These are phyloP conservation scores for Gymnosoma rotundatum DNA, from an alignment of 2,888 invertebrate species.

Conservation along the genomic window DNA sequence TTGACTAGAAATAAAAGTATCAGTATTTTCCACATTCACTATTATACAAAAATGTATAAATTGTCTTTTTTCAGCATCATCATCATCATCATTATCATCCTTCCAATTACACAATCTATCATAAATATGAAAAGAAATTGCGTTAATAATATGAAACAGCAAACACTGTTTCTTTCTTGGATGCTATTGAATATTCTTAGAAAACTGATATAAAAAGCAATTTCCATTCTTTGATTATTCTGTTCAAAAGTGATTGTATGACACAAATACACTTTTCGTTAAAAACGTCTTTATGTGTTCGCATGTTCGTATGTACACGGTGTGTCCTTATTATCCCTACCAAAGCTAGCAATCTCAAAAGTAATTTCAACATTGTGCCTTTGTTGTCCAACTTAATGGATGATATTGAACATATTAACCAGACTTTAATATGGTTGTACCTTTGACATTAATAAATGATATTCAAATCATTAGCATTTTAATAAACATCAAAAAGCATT, in stretches of 20 bases:
- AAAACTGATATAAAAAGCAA: constrained; percentile 54
- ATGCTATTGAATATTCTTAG: constrained; percentile 35
- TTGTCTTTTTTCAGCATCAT: background rate
- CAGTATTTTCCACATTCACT: too few relatives aligned
- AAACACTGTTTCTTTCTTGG: background rate
- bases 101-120: background rate
- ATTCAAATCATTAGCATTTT: too few relatives aligned
- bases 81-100: background rate
- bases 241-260: constrained; percentile 43
- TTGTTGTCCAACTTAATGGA: too few relatives aligned
- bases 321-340: too few relatives aligned
- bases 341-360: too few relatives aligned
- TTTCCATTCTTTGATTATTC: constrained; percentile 54
- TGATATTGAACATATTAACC: too few relatives aligned
- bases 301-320: background rate
- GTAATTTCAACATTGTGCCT: too few relatives aligned
- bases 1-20: too few relatives aligned
- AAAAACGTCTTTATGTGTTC: background rate
- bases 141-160: background rate
- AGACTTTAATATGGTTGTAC: too few relatives aligned
- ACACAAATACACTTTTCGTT: background rate
- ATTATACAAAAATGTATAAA: too few relatives aligned
- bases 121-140: background rate
- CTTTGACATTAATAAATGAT: too few relatives aligned
- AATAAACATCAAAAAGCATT: too few relatives aligned